Percentiles rank a stretch among this genome's conserved stretches.
Conservation (phyloP, 1,140 invertebrate genomes). For the Pachypsylla venusta region DNA sequence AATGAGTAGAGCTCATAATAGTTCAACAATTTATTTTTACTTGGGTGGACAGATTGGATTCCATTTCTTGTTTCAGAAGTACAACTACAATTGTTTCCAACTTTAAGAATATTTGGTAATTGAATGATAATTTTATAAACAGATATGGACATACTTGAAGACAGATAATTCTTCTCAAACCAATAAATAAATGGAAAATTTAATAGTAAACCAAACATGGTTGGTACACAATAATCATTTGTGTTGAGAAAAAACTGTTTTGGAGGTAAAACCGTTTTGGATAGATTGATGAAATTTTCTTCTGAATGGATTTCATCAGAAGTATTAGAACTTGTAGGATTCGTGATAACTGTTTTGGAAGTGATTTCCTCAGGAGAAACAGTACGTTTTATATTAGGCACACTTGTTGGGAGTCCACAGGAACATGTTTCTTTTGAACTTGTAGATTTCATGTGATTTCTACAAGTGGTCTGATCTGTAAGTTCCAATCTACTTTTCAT, state of each 20-base stretch:
- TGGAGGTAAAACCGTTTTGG: not conserved
- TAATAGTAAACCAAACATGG: slow-evolving; percentile 19
- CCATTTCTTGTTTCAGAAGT: not conserved
- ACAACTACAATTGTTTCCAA: not conserved
- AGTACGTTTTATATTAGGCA: too few species aligned
- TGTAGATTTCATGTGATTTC: too few species aligned
- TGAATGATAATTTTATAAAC: slow-evolving; percentile 6
- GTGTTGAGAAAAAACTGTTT: not conserved
- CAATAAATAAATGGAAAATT: slow-evolving; percentile 22
- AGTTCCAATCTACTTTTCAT: not conserved
- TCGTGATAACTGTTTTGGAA: too few species aligned
- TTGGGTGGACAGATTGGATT: not conserved
- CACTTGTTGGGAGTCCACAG: too few species aligned
- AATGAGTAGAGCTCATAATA: not conserved
- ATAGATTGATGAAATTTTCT: too few species aligned
- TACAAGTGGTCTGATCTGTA: too few species aligned
- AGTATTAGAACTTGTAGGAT: too few species aligned
- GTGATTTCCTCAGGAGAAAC: too few species aligned
- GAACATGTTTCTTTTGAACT: too few species aligned
- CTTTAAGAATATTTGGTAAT: not conserved
- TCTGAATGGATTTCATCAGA: too few species aligned
- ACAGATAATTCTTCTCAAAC: slow-evolving; percentile 6
- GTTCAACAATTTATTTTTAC: not conserved
- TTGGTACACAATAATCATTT: slow-evolving; percentile 17
- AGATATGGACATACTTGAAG: not conserved